phyloP scores from a whole-genome alignment of 2,888 invertebrate species.

The Dascillus cervinus region DNA sequence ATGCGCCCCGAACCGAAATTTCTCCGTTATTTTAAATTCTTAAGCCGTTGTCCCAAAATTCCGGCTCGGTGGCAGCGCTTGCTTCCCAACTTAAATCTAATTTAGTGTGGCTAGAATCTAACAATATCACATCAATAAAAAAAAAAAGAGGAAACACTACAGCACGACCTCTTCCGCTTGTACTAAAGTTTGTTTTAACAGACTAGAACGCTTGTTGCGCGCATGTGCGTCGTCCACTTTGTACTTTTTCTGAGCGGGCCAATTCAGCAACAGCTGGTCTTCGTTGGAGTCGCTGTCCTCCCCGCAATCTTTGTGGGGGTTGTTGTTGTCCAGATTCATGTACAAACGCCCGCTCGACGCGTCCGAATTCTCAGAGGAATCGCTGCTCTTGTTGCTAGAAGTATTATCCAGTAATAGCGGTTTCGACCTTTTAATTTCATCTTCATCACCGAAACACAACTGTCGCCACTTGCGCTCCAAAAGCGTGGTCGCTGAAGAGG shows the following conservation, averaged over 20 bases:
- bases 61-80: too few relatives aligned
- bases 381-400: conserved; percentile 37
- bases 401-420: conserved; percentile 27
- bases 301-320: conserved; percentile 20
- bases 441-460: conserved; percentile 29
- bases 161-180: conserved; percentile 34
- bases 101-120: too few relatives aligned
- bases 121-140: conserved; percentile 24
- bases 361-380: conserved; percentile 43
- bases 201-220: conserved; percentile 14
- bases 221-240: conserved; percentile 17
- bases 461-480: conserved; percentile 40
- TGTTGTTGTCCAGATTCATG: conserved; percentile 36
- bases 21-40: too few relatives aligned
- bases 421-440: conserved; percentile 26
- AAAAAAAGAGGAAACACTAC: conserved; percentile 19
- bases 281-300: conserved; percentile 23
- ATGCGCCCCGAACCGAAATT: too few relatives aligned
- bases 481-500: conserved; percentile 39
- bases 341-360: conserved; percentile 37
- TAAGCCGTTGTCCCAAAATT: too few relatives aligned
- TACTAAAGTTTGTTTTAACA: conserved; percentile 27
- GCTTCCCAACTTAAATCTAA: too few relatives aligned
- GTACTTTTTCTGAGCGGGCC: conserved; percentile 42
- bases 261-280: conserved; percentile 49